phyloP scores from a whole-genome alignment of 2,113 vertebrate species.

The Crotalus horridus region DNA sequence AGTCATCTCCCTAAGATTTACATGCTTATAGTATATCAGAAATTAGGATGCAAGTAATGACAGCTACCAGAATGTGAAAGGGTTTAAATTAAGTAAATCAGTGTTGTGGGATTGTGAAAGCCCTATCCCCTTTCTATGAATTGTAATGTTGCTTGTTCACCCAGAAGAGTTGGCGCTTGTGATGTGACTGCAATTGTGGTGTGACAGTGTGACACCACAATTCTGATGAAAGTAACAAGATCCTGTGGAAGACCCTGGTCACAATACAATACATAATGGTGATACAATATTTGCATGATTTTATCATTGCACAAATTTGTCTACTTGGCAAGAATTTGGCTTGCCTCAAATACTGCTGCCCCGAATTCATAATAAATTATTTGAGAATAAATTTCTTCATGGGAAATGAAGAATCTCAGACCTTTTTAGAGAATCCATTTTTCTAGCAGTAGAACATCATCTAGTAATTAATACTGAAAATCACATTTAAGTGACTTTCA shows the following conservation, averaged over 20 bases:
- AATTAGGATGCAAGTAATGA: not conserved
- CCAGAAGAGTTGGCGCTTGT: not conserved
- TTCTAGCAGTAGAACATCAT: not conserved
- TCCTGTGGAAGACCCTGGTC: not conserved
- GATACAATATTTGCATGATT: not conserved
- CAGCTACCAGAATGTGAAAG: not conserved
- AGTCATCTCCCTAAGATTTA: not conserved
- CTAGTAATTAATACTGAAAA: not conserved
- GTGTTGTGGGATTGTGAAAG: not conserved
- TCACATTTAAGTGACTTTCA: not conserved
- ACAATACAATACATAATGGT: not conserved
- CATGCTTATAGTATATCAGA: not conserved
- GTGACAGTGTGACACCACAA: not conserved
- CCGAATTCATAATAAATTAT: not conserved
- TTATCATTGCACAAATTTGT: not conserved
- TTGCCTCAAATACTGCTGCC: not conserved
- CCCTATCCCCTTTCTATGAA: not conserved
- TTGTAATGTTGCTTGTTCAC: not conserved
- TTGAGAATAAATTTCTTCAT: not conserved
- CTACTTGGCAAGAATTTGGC: not conserved
- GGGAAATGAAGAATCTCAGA: not conserved
- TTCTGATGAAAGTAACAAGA: not conserved
- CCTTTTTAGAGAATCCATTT: not conserved
- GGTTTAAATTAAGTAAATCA: not conserved
- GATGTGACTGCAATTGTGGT: not conserved